Percentiles rank a stretch among this genome's conserved stretches.
phyloP scores from a whole-genome alignment of 2,113 vertebrate genomes.

The Macquaria australasica region DNA sequence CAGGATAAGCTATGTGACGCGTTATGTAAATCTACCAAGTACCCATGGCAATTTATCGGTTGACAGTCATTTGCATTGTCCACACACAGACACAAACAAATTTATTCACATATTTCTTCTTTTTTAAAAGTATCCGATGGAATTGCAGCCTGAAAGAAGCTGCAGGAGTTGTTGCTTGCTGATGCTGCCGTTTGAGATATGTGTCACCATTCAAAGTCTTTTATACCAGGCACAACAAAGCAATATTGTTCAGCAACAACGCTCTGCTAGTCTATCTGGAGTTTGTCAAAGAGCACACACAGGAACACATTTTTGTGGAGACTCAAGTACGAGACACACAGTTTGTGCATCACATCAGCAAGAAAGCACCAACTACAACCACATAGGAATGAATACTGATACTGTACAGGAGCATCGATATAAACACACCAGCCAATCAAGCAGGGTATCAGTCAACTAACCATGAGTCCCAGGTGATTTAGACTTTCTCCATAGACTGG shows the following conservation, averaged over 20 bases:
- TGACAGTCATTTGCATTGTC: neutral
- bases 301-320: neutral
- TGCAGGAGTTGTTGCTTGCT: neutral
- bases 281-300: constrained; percentile 13
- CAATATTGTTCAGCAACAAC: constrained; percentile 5
- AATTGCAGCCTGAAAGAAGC: neutral
- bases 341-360: neutral
- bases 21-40: neutral
- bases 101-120: neutral
- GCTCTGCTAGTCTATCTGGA: neutral
- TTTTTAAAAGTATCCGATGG: neutral
- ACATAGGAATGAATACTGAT: neutral
- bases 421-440: constrained; percentile 11
- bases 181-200: constrained; percentile 2
- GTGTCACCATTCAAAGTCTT: constrained; percentile 5
- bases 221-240: constrained; percentile 15
- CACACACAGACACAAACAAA: too few relatives aligned
- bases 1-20: neutral
- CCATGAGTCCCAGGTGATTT: constrained; percentile 4
- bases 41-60: neutral
- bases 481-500: neutral
- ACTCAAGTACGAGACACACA: neutral
- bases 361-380: neutral
- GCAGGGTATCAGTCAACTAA: constrained; percentile 9
- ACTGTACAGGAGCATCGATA: neutral